Percentiles rank a stretch among this genome's conserved stretches.
Evolutionary conservation across 2,888 invertebrate genomes (phyloP).

Genomic region (Scrobipalpa costella): DNA sequence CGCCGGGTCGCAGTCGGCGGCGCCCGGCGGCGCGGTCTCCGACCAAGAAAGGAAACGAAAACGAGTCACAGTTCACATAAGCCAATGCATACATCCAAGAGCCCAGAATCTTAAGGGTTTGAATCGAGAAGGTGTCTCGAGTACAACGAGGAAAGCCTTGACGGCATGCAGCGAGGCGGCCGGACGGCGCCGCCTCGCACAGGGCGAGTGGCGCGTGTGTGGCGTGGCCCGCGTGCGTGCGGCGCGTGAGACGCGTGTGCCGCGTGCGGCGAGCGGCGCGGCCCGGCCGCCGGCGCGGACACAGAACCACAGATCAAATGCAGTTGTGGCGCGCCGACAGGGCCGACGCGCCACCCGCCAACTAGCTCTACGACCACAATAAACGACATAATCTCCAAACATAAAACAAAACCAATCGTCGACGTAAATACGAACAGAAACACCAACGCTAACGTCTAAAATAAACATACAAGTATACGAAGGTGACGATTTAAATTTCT

Average conservation of each 20-base stretch:
- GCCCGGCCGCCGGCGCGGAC: slow-evolving; percentile 65
- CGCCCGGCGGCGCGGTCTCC: slow-evolving; percentile 66
- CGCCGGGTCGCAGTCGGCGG: slow-evolving; percentile 61
- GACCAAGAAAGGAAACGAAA: slow-evolving; percentile 81
- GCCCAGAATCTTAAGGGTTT: slow-evolving; percentile 82
- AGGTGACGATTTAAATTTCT: slow-evolving; percentile 81
- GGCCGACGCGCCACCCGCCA: slow-evolving; percentile 73
- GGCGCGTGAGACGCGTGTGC: slow-evolving; percentile 37
- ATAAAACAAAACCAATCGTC: slow-evolving; percentile 73
- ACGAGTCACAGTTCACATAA: slow-evolving; percentile 81
- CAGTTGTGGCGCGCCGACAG: slow-evolving; percentile 72
- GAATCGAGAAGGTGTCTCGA: slow-evolving; percentile 74
- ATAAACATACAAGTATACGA: slow-evolving; percentile 81
- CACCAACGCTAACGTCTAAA: slow-evolving; percentile 80
- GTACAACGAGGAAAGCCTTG: slow-evolving; percentile 78
- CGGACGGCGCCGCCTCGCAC: slow-evolving; percentile 54
- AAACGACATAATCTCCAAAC: slow-evolving; percentile 71
- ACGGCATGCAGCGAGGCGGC: slow-evolving; percentile 76
- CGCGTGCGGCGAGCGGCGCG: slow-evolving; percentile 48
- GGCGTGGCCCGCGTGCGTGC: slow-evolving; percentile 36
- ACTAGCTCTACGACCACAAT: slow-evolving; percentile 78
- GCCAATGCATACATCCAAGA: slow-evolving; percentile 82
- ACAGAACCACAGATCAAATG: slow-evolving; percentile 82
- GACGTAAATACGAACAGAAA: slow-evolving; percentile 76
- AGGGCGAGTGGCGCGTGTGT: slow-evolving; percentile 35